Evolutionary conservation across 2,888 invertebrate species (phyloP), one percentile per base, ranked within the genome.

Genomic region (Mystacides longicornis): DNA sequence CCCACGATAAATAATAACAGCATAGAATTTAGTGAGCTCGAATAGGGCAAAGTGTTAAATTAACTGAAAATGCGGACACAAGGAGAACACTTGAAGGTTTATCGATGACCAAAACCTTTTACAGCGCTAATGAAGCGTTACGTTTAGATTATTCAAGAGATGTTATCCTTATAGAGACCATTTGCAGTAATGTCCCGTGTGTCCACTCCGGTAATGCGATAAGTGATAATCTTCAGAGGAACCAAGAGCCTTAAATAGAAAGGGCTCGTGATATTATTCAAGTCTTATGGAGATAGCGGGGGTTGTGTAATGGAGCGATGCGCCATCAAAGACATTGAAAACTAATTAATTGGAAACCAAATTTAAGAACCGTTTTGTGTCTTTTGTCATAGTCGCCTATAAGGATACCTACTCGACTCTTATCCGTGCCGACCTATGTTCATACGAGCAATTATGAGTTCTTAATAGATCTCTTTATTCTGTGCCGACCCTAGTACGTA

Each of bases 321-420:
- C 22, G 23, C 33, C 54, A 27, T 54, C 54, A 54, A 54, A 49
- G 54, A 54, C 21, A 49, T 37, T 37, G 23, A 54, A 42, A 49
- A 54, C 42, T 31, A 54, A 54, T 54, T 37, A 54, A 54, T 48
- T 49, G 54, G 54, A 54, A 54, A 49, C 37, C 21, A 23, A 23
- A 18, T 3, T 23, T 48, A 48, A 48, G 48, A 46, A 46, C 46
- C 5, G 22, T 4, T 23, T 21, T n/a, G n/a, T 21, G 16, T 16
- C 43, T 7, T 43, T 43, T 43, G 43, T n/a, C n/a, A n/a, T n/a
- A n/a, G n/a, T n/a, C n/a, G n/a, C n/a, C n/a, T n/a, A n/a, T n/a
- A n/a, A n/a, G n/a, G n/a, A n/a, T n/a, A n/a, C n/a, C n/a, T n/a
- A n/a, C n/a, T n/a, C n/a, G n/a, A n/a, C n/a, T n/a, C n/a, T n/a